Base-by-base conservation (phyloP, 2,113 vertebrate genomes). In the Cottus gobio region DNA sequence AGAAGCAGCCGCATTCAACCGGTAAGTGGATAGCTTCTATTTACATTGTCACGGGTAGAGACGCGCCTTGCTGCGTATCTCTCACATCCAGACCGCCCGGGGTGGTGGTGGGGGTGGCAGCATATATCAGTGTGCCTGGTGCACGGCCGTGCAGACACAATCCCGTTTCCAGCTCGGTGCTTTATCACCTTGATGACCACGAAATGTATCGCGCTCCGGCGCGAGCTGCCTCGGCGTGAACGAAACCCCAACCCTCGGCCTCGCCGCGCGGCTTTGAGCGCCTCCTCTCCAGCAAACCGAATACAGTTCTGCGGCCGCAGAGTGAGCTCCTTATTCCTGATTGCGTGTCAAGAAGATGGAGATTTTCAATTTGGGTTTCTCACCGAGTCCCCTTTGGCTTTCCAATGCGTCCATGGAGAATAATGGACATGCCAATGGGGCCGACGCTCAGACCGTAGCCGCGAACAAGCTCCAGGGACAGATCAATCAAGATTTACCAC, bases 171-270 rank as follows among this genome's bases (percentile, higher is more conserved):
- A 71, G 71, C 82, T 68, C 77, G 2, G 72, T 20, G 78, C 74
- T 88, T 86, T 70, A 77, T 90, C 83, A 84, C 82, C 89, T 88
- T 54, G 48, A 88, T 85, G 82, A 84, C 83, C 83, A 77, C 56
- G 44, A 57, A 57, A 87, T 90, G 83, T 71, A 86, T 77, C 9
- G 15, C 15, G 7, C 78, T 44, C 30, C 72, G n/a, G 11, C 63
- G 67, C 72, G 4, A 83, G 77, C 71, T 16, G 60, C 78, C 22
- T 3, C 16, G 0, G 36, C 68, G 46, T 24, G 71, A 83, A 70
- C 61, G 10, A 46, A n/a, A n/a, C 50, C 48, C 48, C 9, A 42
- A 70, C 75, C 82, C 77, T 62, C 16, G 12, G 4, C 22, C 80
- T n/a, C 80, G 75, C 54, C 75, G 70, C 80, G 10, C 76, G 70